A percentile compares a stretch with the other conserved stretches of the same genome.
These are phyloP conservation scores for Vollenhovia emeryi DNA, from an alignment of 1,140 invertebrate genomes.

Conservation along the genomic window DNA sequence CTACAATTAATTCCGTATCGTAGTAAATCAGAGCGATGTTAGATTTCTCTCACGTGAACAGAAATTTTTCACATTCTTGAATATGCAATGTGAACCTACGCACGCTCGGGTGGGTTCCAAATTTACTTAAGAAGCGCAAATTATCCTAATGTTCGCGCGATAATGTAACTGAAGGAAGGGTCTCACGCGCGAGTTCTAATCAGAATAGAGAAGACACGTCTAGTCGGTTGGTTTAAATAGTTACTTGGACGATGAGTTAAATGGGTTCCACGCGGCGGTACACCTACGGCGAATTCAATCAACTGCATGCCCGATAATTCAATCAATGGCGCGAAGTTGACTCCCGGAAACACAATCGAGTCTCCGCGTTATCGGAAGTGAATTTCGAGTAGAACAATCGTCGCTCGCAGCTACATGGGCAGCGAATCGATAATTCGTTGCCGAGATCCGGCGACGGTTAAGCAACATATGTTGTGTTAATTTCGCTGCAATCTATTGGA, in stretches of 20 bases:
- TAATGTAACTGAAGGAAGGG: background rate
- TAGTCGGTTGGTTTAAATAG: slow-evolving; percentile 45
- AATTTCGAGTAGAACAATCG: slow-evolving; percentile 59
- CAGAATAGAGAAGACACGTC: background rate
- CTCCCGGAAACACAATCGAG: slow-evolving; percentile 63
- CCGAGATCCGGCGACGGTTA: slow-evolving; percentile 54
- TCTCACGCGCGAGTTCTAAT: background rate
- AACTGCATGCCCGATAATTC: slow-evolving; percentile 63
- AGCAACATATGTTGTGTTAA: slow-evolving; percentile 51
- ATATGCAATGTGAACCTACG: too few species aligned
- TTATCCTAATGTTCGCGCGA: background rate
- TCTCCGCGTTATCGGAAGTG: slow-evolving; percentile 57
- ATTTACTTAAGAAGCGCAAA: background rate
- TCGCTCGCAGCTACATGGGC: slow-evolving; percentile 56
- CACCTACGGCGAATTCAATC: slow-evolving; percentile 60
- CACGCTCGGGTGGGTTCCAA: background rate
- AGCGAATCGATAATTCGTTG: slow-evolving; percentile 65
- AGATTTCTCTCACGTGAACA: background rate
- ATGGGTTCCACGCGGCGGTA: slow-evolving; percentile 46
- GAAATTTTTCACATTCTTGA: background rate
- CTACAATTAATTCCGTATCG: background rate
- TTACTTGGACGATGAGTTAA: slow-evolving; percentile 59
- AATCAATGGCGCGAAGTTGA: slow-evolving; percentile 61
- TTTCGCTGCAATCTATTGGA: slow-evolving; percentile 40
- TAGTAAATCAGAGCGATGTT: background rate